Evolutionary conservation across 2,888 invertebrate genomes (phyloP).

Genomic region (Cheilosia vulpina): DNA sequence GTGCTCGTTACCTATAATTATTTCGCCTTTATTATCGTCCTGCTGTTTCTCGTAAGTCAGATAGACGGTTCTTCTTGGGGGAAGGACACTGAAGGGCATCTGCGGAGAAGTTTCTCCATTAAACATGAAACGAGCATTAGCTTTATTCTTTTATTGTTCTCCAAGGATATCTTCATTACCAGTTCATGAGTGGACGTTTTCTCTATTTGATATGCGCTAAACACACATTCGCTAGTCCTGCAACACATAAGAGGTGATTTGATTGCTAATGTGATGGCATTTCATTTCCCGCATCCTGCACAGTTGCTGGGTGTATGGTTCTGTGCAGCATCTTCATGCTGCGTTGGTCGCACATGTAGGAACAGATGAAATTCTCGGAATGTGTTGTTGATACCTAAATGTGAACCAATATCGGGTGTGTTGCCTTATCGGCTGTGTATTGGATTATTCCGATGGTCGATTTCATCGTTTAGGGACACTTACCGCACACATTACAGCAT

Average conservation of each 20-base stretch:
- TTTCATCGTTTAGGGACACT: slow-evolving; percentile 62
- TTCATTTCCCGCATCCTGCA: slow-evolving; percentile 60
- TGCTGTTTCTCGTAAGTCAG: slow-evolving; percentile 42
- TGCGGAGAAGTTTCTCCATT: slow-evolving; percentile 76
- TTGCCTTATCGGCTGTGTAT: slow-evolving; percentile 62
- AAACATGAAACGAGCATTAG: slow-evolving; percentile 77
- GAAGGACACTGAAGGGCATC: slow-evolving; percentile 50
- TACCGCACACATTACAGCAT: slow-evolving; percentile 54
- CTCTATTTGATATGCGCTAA: slow-evolving; percentile 63
- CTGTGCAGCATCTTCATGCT: slow-evolving; percentile 52
- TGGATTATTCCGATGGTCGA: slow-evolving; percentile 64
- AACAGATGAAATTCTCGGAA: slow-evolving; percentile 34
- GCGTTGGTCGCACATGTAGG: slow-evolving; percentile 27
- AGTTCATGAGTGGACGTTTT: slow-evolving; percentile 75
- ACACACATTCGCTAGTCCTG: slow-evolving; percentile 57
- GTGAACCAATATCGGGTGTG: slow-evolving; percentile 47
- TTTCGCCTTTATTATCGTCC: slow-evolving; percentile 69
- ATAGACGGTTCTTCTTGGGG: not conserved
- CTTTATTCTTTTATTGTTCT: slow-evolving; percentile 77
- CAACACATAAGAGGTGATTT: slow-evolving; percentile 76
- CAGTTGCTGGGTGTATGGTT: slow-evolving; percentile 7
- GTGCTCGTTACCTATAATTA: slow-evolving; percentile 74
- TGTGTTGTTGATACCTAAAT: slow-evolving; percentile 33
- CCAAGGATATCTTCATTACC: slow-evolving; percentile 77
- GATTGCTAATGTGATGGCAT: slow-evolving; percentile 77